These are phyloP conservation scores for Pardosa pseudoannulata DNA, from an alignment of 2,888 invertebrate genomes.

Conservation along the genomic window DNA sequence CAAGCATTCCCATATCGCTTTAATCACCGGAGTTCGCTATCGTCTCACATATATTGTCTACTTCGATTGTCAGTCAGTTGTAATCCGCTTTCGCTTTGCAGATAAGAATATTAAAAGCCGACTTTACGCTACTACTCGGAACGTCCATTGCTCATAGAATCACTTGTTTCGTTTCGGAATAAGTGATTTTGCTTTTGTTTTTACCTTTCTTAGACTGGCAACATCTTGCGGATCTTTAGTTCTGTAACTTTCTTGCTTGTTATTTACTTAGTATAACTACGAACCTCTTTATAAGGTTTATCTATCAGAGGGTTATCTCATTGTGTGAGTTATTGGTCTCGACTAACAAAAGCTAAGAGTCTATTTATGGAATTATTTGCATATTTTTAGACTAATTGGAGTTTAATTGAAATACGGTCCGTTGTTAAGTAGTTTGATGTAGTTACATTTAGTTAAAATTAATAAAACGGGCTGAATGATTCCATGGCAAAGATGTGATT, in stretches of 20 bases:
- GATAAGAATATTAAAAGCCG: slow-evolving; percentile 42
- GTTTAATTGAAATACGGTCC: too few species aligned
- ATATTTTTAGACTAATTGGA: too few species aligned
- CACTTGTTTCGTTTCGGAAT: not conserved
- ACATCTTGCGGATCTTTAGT: not conserved
- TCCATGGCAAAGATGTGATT: too few species aligned
- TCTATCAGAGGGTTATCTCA: too few species aligned
- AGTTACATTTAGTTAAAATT: too few species aligned
- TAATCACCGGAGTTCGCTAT: slow-evolving; percentile 52
- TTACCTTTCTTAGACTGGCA: not conserved
- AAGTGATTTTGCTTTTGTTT: not conserved
- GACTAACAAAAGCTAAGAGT: too few species aligned
- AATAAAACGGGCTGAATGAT: too few species aligned
- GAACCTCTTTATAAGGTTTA: too few species aligned
- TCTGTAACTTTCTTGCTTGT: not conserved
- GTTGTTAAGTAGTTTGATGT: too few species aligned
- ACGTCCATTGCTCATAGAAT: not conserved
- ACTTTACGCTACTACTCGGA: not conserved
- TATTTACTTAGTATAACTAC: not conserved
- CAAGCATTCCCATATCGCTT: slow-evolving; percentile 36
- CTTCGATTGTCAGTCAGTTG: slow-evolving; percentile 18
- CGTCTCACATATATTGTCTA: slow-evolving; percentile 62
- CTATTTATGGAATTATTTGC: too few species aligned
- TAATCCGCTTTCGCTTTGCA: slow-evolving; percentile 17
- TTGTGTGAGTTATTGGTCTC: too few species aligned